phyloP scores from a whole-genome alignment of 1,140 invertebrate species.

The Magallana angulata region DNA sequence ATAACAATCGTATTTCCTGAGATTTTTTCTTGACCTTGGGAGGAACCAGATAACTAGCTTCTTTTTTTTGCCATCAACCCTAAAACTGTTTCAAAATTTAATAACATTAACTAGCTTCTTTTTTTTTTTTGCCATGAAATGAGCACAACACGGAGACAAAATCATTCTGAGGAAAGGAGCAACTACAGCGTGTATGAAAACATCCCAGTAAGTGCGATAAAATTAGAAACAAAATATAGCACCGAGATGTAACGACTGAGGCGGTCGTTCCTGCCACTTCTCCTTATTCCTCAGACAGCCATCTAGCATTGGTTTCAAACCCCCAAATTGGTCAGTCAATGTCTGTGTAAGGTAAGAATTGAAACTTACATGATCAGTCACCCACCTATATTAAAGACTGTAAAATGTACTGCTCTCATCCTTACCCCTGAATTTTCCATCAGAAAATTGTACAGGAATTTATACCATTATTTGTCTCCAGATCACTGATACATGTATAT shows the following conservation, averaged over 20 bases:
- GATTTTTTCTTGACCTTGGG: background rate
- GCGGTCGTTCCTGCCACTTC: constrained; percentile 88
- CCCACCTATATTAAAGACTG: too few species aligned
- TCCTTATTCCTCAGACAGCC: constrained; percentile 91
- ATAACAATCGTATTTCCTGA: background rate
- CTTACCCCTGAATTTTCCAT: too few species aligned
- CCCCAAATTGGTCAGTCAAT: constrained; percentile 94
- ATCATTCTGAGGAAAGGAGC: background rate
- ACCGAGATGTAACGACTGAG: background rate
- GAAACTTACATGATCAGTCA: constrained; percentile 2
- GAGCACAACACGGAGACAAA: background rate
- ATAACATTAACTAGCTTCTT: background rate
- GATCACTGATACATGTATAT: too few species aligned
- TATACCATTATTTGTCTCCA: too few species aligned
- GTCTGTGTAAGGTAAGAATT: constrained; percentile 82
- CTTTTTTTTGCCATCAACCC: background rate
- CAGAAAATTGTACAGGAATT: too few species aligned
- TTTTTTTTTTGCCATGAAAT: background rate
- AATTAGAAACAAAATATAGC: constrained; percentile 1
- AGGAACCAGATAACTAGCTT: background rate
- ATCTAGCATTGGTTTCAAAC: constrained; percentile 91
- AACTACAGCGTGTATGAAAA: background rate
- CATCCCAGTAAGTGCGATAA: background rate
- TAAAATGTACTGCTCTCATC: too few species aligned
- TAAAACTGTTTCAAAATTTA: too few species aligned